phyloP scores from a whole-genome alignment of 2,888 invertebrate genomes.

The Rhodophaea formosa region DNA sequence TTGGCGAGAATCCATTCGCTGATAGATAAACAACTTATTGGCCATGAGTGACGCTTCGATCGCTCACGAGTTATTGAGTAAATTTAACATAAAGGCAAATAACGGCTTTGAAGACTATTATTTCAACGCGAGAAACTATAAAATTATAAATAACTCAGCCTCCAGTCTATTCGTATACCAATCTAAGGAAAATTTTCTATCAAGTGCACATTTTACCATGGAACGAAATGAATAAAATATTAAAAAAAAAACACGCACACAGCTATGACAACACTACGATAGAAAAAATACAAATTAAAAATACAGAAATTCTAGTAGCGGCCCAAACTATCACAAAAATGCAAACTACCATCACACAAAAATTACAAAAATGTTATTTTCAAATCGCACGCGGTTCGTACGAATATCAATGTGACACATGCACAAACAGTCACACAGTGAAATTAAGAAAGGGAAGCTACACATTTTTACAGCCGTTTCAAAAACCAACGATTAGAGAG shows the following conservation, averaged over 20 bases:
- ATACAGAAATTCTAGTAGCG: background rate
- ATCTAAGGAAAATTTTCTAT: background rate
- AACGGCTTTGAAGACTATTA: background rate
- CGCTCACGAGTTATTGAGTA: slow-evolving; percentile 1
- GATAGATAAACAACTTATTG: background rate
- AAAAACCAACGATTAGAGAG: background rate
- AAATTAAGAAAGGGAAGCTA: background rate
- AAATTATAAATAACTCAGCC: background rate
- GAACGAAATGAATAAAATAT: background rate
- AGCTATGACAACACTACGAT: background rate
- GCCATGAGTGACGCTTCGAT: background rate
- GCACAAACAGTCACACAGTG: slow-evolving; percentile 7
- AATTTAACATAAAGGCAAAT: slow-evolving; percentile 1
- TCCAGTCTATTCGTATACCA: background rate
- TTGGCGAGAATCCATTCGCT: background rate
- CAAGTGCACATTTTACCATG: background rate
- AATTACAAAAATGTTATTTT: background rate
- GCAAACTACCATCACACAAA: background rate
- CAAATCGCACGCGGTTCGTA: background rate
- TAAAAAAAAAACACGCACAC: background rate
- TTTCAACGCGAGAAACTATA: background rate
- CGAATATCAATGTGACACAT: slow-evolving; percentile 1
- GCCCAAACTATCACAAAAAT: background rate
- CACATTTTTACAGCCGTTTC: background rate
- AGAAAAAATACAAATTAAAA: background rate